phyloP scores from a whole-genome alignment of 2,797 vertebrate species.

The Myripristis jacobus region DNA sequence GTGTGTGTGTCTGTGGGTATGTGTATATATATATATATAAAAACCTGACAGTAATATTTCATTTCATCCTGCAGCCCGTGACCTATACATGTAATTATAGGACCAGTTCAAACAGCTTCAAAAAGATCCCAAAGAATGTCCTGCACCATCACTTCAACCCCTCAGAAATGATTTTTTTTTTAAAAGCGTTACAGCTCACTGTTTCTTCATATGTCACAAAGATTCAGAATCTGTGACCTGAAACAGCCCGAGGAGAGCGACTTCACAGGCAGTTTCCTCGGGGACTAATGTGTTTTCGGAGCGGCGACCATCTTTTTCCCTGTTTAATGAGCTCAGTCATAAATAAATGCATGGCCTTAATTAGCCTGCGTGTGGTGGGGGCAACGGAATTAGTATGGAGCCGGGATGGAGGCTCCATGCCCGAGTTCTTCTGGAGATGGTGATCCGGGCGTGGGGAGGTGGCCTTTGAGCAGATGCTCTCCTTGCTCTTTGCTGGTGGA shows the following conservation, averaged over 20 bases:
- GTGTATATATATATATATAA: too few relatives aligned
- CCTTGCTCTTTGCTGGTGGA: slow-evolving; percentile 77
- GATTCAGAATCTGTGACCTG: slow-evolving; percentile 77
- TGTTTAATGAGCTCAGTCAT: slow-evolving; percentile 85
- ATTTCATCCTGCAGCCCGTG: slow-evolving; percentile 61
- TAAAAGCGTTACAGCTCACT: slow-evolving; percentile 54
- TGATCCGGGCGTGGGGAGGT: slow-evolving; percentile 82
- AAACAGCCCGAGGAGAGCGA: slow-evolving; percentile 74
- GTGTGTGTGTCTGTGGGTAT: too few relatives aligned
- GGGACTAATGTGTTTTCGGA: slow-evolving; percentile 81
- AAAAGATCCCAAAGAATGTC: slow-evolving; percentile 75
- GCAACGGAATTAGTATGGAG: slow-evolving; percentile 78
- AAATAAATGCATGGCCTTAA: slow-evolving; percentile 89
- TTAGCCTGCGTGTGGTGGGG: slow-evolving; percentile 82
- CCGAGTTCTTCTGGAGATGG: slow-evolving; percentile 78
- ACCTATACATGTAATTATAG: slow-evolving; percentile 81
- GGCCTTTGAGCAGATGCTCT: slow-evolving; percentile 89
- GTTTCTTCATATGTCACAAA: slow-evolving; percentile 78
- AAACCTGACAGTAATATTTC: slow-evolving; percentile 66
- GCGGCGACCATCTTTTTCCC: slow-evolving; percentile 77
- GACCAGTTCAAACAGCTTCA: slow-evolving; percentile 80
- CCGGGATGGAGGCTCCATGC: slow-evolving; percentile 77
- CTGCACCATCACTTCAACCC: slow-evolving; percentile 49
- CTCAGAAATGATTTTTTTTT: slow-evolving; percentile 61
- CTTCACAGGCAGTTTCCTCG: slow-evolving; percentile 79